Base-by-base conservation (phyloP, 2,888 invertebrate genomes). In the Volucella inflata region DNA sequence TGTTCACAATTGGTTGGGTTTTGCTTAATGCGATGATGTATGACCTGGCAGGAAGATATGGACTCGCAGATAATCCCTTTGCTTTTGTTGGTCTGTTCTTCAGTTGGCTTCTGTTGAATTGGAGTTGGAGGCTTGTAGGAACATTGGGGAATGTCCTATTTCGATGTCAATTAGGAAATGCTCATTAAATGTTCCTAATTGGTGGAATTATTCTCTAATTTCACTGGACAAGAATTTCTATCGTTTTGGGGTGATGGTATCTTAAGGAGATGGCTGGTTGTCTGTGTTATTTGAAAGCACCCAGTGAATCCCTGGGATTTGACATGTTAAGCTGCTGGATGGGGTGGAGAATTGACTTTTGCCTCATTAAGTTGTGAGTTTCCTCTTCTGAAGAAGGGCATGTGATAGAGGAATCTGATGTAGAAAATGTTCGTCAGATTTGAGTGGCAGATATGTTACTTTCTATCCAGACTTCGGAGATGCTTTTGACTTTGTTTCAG, bases 161-260 rank as follows among this genome's bases (percentile, higher is more conserved):
- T 59, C 42, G 71, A 72, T 79, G 78, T 79, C 78, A 79, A 79
- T 79, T 79, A 79, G 71, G 78, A 71, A 77, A 77, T 77, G 62
- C 70, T 77, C 70, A 77, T 77, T 70, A 70, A 77, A 62, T 70
- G 77, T 62, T 77, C 77, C 70, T 62, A 77, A 70, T 77, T 70
- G 77, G 50, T 16, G 62, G 77, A 77, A 77, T 70, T 70, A 77
- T 57, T 62, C 60, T 77, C 77, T 77, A 70, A 77, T 77, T 70
- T 70, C 40, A 16, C 38, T 40, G 46, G 48, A 55, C 70, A 62
- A 62, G 68, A 16, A 48, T 40, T 44, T 38, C 42, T 62, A 77
- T 70, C 62, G 11, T n/a, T 44, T 30, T 30, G 2, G 30, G 30
- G 30, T 36, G 44, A 59, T 11, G 44, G 38, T 60, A 76, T 76